These are phyloP conservation scores for Megathymus violae DNA, from an alignment of 1,140 invertebrate species.

Conservation along the genomic window DNA sequence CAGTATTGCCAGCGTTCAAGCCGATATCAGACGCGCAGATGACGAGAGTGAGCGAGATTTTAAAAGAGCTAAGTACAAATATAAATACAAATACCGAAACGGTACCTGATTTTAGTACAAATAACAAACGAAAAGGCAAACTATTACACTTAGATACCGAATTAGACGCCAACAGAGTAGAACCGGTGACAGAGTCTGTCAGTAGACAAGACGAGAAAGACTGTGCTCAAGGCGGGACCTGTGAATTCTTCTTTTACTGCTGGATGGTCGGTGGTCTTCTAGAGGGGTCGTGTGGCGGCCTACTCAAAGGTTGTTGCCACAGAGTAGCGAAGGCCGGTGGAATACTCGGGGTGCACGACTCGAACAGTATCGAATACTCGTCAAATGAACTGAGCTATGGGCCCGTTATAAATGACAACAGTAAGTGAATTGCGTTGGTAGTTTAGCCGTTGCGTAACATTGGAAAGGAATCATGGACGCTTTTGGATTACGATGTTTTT, in stretches of 20 bases:
- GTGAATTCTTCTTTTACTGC: conserved; percentile 96
- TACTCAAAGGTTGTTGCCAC: conserved; percentile 95
- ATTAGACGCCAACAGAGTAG: conserved; percentile 41
- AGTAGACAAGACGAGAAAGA: conserved; percentile 80
- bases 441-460: conserved; percentile 53
- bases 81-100: too few species aligned
- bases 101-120: conserved; percentile 45
- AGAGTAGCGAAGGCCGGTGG: conserved; percentile 89
- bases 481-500: conserved; percentile 22
- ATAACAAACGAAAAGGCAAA: conserved; percentile 62
- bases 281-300: conserved; percentile 92
- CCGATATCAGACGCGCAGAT: conserved; percentile 77
- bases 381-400: conserved; percentile 82
- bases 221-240: conserved; percentile 89
- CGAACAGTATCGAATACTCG: conserved; percentile 72
- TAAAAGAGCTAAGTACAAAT: conserved; percentile 62
- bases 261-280: conserved; percentile 95
- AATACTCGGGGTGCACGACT: conserved; percentile 86
- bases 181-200: conserved; percentile 48
- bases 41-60: conserved; percentile 62
- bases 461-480: conserved; percentile 29
- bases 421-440: conserved; percentile 85
- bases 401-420: conserved; percentile 89
- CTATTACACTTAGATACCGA: conserved; percentile 46
- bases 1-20: conserved; percentile 69